Evolutionary conservation across 2,888 invertebrate species (phyloP).

Genomic region (Ommatoiulus sabulosus): DNA sequence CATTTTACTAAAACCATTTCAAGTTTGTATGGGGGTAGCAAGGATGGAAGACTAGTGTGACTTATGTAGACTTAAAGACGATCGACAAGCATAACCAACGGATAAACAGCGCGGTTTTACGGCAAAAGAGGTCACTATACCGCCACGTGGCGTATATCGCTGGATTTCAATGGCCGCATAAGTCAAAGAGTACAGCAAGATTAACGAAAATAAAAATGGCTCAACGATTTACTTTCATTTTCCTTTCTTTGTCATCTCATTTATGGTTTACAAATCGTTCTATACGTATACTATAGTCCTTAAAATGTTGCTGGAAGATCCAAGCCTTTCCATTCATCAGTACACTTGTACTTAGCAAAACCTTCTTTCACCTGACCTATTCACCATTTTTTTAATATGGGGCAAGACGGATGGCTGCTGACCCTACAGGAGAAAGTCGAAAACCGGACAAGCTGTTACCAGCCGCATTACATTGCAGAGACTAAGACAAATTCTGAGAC

Average conservation of each 20-base stretch:
- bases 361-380: neutral
- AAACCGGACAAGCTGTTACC: conserved; percentile 6
- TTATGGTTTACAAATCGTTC: neutral
- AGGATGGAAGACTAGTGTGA: neutral
- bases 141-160: too few species aligned
- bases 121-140: neutral
- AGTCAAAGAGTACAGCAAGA: too few species aligned
- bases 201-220: too few species aligned
- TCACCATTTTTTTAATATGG: neutral
- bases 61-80: neutral
- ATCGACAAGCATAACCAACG: neutral
- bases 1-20: conserved; percentile 20
- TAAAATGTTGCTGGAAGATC: too few species aligned
- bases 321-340: neutral
- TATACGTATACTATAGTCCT: too few species aligned
- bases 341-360: neutral
- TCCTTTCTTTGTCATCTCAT: neutral
- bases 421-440: neutral
- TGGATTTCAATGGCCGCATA: too few species aligned
- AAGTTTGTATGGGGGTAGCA: neutral
- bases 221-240: neutral
- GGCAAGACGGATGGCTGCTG: neutral
- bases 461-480: conserved; percentile 1
- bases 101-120: neutral
- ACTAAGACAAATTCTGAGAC: conserved; percentile 10